phyloP scores from a whole-genome alignment of 1,140 invertebrate genomes.

The Saxidomus purpurata region DNA sequence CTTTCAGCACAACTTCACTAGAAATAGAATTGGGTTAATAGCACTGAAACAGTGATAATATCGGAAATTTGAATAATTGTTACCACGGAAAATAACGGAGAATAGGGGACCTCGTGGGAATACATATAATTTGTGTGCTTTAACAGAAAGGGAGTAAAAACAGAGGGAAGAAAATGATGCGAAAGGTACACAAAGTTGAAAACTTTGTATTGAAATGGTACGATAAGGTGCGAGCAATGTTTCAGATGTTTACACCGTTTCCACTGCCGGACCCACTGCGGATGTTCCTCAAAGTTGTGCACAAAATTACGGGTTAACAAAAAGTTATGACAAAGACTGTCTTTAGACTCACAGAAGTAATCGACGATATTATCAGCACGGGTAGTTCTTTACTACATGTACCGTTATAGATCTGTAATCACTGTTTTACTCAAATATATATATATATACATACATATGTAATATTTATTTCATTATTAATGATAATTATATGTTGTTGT shows the following conservation, averaged over 20 bases:
- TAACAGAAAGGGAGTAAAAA: background rate
- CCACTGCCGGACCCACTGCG: slow-evolving; percentile 42
- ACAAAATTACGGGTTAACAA: slow-evolving; percentile 45
- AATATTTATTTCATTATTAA: too few species aligned
- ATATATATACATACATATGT: too few species aligned
- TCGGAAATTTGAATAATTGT: background rate
- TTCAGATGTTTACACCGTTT: slow-evolving; percentile 50
- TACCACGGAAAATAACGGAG: background rate
- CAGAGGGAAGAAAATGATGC: background rate
- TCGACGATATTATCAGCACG: too few species aligned
- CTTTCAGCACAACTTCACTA: too few species aligned
- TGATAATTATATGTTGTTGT: too few species aligned
- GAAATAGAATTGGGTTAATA: background rate
- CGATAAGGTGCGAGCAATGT: slow-evolving; percentile 19
- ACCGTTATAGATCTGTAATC: too few species aligned
- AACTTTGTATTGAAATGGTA: slow-evolving; percentile 50
- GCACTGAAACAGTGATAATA: background rate
- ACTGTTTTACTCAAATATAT: too few species aligned
- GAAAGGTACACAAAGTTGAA: slow-evolving; percentile 4
- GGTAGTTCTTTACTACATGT: too few species aligned
- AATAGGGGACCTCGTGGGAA: background rate
- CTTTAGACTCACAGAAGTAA: too few species aligned
- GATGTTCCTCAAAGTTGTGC: slow-evolving; percentile 9
- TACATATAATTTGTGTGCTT: background rate
- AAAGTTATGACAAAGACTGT: too few species aligned